Percentiles rank a stretch among this genome's conserved stretches.
These are phyloP conservation scores for Drosophila antonietae DNA, from an alignment of 2,888 invertebrate species.

Conservation along the genomic window DNA sequence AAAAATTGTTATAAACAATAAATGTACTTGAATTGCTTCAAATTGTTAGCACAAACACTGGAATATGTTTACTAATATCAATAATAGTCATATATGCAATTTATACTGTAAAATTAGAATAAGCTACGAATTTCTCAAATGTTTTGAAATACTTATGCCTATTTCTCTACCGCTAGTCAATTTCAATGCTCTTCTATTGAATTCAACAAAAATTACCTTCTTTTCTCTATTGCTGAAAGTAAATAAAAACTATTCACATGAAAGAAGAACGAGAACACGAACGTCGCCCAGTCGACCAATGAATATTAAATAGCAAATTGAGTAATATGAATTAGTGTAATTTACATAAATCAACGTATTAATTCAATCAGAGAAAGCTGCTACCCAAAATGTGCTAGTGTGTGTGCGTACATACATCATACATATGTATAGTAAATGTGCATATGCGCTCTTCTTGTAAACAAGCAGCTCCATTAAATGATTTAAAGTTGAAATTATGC, in stretches of 20 bases:
- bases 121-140: not conserved
- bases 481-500: slow-evolving; percentile 71
- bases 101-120: not conserved
- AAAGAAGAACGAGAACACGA: slow-evolving; percentile 42
- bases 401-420: not conserved
- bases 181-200: slow-evolving; percentile 7
- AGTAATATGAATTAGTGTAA: slow-evolving; percentile 80
- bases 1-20: slow-evolving; percentile 29
- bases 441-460: slow-evolving; percentile 48
- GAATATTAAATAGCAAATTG: slow-evolving; percentile 79
- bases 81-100: not conserved
- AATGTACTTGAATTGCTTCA: slow-evolving; percentile 42
- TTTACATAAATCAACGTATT: slow-evolving; percentile 78
- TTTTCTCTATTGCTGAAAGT: slow-evolving; percentile 32
- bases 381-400: slow-evolving; percentile 40
- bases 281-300: slow-evolving; percentile 46
- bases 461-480: slow-evolving; percentile 73
- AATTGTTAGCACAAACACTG: slow-evolving; percentile 49
- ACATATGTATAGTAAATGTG: not conserved
- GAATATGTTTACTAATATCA: not conserved
- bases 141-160: not conserved
- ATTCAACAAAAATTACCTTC: slow-evolving; percentile 2
- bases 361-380: slow-evolving; percentile 73
- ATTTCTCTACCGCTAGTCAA: not conserved
- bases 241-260: slow-evolving; percentile 30